Evolutionary conservation across 1,140 invertebrate species (phyloP), one percentile per base, ranked within the genome.

Genomic region (Drosophila seguyi): DNA sequence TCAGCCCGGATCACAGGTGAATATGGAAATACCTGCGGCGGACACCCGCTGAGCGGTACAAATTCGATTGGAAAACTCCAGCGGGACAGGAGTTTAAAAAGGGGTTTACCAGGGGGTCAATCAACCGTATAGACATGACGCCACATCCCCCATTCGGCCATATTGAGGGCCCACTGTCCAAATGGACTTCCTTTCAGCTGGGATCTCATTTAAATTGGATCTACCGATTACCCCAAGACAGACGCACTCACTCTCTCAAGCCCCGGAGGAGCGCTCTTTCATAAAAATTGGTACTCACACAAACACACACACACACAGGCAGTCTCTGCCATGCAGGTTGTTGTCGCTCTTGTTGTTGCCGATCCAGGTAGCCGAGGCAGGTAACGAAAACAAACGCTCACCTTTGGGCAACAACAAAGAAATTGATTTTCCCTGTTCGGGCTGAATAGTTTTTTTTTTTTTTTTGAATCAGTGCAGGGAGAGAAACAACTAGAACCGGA

Each of bases 371-470:
- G 79, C 44, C 25, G 66, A 74, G 55, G 58, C 18, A 47, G 75
- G 75, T 67, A 86, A 86, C 62, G 75, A 87, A 67, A 73, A 73
- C 66, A 67, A 83, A 79, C 72, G 74, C 72, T 66, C 60, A 61
- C 22, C 57, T 53, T 44, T 73, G 47, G 41, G 41, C 58, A 63
- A 57, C 73, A 86, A 85, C 84, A 88, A 88, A 72, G 77, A 90
- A 88, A 88, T 88, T 88, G 85, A 88, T 88, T 88, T 88, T 90
- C 85, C 80, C 84, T 88, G 75, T 79, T 71, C 79, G 65, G 60
- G 59, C 63, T 65, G 22, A 14, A 45, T 36, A 44, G 61, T 50
- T 66, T 59, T 10, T 76, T 77, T 72, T 22, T 45, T 47, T n/a
- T 76, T 77, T 72, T 52, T 87, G 84, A 87, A 88, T 87, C 84